These are phyloP conservation scores for Leptarthrus brevirostris DNA, from an alignment of 2,888 invertebrate genomes.

Conservation along the genomic window DNA sequence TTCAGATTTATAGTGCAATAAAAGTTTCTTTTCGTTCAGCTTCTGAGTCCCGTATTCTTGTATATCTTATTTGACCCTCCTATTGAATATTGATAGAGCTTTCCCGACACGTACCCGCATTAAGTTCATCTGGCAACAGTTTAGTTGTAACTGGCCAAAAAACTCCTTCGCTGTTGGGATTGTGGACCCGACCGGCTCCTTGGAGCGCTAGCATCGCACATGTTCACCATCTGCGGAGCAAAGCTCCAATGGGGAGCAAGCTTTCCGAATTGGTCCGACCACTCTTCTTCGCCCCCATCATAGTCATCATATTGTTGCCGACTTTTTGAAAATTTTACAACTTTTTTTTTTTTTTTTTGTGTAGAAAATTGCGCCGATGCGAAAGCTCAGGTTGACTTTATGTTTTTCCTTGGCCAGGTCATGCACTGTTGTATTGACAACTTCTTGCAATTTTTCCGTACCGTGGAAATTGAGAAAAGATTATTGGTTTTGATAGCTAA, in stretches of 20 bases:
- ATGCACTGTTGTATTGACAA: constrained; percentile 11
- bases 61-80: constrained; percentile 38
- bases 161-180: constrained; percentile 5
- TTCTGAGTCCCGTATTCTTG: not conserved
- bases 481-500: not conserved
- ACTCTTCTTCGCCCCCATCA: not conserved
- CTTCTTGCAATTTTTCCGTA: constrained; percentile 19
- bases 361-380: constrained; percentile 15
- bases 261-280: constrained; percentile 19
- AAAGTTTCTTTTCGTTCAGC: constrained; percentile 22
- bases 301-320: too few relatives aligned
- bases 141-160: constrained; percentile 49
- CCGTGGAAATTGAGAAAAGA: constrained; percentile 25
- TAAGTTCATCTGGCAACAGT: constrained; percentile 50
- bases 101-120: constrained; percentile 44
- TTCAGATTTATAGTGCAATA: constrained; percentile 43
- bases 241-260: constrained; percentile 16
- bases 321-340: not conserved
- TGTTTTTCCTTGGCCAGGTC: constrained; percentile 29
- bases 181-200: constrained; percentile 20
- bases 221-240: constrained; percentile 13
- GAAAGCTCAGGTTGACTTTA: constrained; percentile 18
- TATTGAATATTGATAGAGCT: constrained; percentile 47
- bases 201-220: constrained; percentile 38
- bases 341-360: not conserved